phyloP scores from a whole-genome alignment of 2,797 vertebrate species.

The Botia kubotai region DNA sequence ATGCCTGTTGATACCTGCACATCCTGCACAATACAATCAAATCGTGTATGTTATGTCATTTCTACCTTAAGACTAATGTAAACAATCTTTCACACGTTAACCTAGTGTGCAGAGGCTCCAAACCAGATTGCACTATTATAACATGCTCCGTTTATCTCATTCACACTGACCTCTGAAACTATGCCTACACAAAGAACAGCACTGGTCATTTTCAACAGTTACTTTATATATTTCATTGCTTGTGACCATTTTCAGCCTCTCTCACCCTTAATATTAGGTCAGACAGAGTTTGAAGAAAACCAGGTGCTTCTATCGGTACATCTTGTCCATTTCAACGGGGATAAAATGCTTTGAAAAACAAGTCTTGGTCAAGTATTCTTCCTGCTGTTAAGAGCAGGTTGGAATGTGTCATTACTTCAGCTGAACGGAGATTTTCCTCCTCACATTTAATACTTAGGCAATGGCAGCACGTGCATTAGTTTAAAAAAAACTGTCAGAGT shows the following conservation, averaged over 20 bases:
- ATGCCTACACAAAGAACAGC: not conserved
- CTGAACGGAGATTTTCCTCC: slow-evolving; percentile 60
- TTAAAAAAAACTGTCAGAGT: slow-evolving; percentile 63
- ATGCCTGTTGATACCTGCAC: not conserved
- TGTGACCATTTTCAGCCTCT: slow-evolving; percentile 9
- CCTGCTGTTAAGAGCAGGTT: slow-evolving; percentile 30
- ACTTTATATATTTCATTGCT: not conserved
- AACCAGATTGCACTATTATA: not conserved
- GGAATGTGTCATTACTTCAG: slow-evolving; percentile 47
- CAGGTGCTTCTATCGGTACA: slow-evolving; percentile 34
- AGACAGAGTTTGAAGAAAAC: slow-evolving; percentile 27
- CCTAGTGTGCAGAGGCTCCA: not conserved
- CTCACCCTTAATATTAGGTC: slow-evolving; percentile 22
- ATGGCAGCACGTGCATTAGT: slow-evolving; percentile 60
- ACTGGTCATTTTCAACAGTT: not conserved
- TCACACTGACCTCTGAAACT: not conserved
- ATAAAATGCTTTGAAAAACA: slow-evolving; percentile 36
- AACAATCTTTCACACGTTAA: not conserved
- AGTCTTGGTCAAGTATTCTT: slow-evolving; percentile 18
- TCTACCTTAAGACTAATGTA: not conserved
- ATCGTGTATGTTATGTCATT: not conserved
- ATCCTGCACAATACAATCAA: not conserved
- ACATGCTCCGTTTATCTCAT: not conserved
- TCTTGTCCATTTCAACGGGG: slow-evolving; percentile 30
- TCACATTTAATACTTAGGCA: slow-evolving; percentile 59